These are phyloP conservation scores for Odocoileus virginianus DNA, from an alignment of 2,113 vertebrate species.

Conservation along the genomic window DNA sequence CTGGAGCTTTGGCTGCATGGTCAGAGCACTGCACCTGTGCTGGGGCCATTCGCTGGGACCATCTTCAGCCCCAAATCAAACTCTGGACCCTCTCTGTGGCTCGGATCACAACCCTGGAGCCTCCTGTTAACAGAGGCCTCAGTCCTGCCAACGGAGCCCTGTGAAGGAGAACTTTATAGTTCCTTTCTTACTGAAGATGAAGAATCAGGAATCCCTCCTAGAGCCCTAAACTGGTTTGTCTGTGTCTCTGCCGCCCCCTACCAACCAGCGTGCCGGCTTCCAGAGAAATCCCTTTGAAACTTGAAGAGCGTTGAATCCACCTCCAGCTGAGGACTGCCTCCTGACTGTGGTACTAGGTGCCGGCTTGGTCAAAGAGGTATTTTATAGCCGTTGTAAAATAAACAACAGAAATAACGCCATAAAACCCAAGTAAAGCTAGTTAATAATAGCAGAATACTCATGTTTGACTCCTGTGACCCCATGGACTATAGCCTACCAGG, in stretches of 20 bases:
- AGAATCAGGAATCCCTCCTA: neutral
- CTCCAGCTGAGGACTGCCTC: neutral
- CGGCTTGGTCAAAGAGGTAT: neutral
- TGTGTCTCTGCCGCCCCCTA: constrained; percentile 80
- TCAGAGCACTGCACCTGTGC: no score
- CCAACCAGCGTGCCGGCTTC: constrained; percentile 39
- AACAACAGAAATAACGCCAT: neutral
- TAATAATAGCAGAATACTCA: neutral
- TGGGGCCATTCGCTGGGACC: neutral
- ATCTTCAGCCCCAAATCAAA: neutral
- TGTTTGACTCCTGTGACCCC: neutral
- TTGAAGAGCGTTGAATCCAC: neutral
- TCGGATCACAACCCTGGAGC: accelerated
- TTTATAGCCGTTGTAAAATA: neutral
- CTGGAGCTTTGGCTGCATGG: accelerated
- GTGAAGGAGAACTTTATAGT: neutral
- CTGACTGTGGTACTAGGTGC: neutral
- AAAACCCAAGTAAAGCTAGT: neutral
- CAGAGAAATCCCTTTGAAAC: neutral
- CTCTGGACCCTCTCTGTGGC: accelerated
- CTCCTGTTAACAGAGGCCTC: neutral
- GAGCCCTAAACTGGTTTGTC: neutral
- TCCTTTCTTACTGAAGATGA: neutral
- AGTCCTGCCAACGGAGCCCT: no score
- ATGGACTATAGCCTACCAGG: neutral